These are phyloP conservation scores for Sebastes nivosus DNA, from an alignment of 2,797 vertebrate species.

Conservation along the genomic window DNA sequence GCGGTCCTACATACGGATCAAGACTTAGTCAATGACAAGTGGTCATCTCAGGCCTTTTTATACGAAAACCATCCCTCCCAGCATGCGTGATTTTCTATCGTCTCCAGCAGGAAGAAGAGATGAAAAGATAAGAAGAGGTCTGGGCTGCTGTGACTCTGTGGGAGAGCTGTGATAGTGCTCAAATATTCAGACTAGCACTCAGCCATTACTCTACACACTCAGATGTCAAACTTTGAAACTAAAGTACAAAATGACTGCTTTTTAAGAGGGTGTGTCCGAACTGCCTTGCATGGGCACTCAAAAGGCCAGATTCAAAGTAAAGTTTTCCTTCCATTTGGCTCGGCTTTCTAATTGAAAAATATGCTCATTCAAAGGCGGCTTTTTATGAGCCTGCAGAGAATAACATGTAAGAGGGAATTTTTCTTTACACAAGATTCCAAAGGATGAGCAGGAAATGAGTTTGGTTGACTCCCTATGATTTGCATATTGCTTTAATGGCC, in stretches of 20 bases:
- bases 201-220: slow-evolving; percentile 5
- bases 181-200: slow-evolving; percentile 10
- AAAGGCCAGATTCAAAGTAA: background rate
- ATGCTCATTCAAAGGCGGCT: background rate
- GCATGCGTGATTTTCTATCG: background rate
- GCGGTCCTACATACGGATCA: background rate
- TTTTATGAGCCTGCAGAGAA: slow-evolving; percentile 12
- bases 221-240: background rate
- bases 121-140: slow-evolving; percentile 9
- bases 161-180: slow-evolving; percentile 20
- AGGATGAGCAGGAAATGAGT: slow-evolving; percentile 39
- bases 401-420: slow-evolving; percentile 3
- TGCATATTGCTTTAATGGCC: slow-evolving; percentile 33
- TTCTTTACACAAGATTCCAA: slow-evolving; percentile 23
- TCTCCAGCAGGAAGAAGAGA: slow-evolving; percentile 9
- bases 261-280: background rate
- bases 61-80: background rate
- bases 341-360: background rate
- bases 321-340: background rate
- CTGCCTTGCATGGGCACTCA: background rate
- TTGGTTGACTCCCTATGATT: slow-evolving; percentile 29
- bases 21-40: background rate
- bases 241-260: background rate
- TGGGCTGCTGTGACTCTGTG: slow-evolving; percentile 8
- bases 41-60: background rate